Evolutionary conservation across 2,797 vertebrate genomes (phyloP).

Genomic region (Sitta carolinensis): DNA sequence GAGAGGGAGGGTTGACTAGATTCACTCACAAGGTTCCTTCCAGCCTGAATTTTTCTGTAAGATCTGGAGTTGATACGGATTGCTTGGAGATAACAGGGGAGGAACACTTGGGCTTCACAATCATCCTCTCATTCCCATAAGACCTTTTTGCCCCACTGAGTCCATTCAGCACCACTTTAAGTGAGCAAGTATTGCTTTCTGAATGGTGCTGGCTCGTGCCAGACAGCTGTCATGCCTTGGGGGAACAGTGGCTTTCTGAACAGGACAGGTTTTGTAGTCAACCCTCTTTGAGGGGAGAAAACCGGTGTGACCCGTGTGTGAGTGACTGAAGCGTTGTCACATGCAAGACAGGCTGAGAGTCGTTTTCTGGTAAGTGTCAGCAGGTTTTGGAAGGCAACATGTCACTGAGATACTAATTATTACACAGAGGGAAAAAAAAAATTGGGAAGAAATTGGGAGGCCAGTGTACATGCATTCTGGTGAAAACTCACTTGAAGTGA

Average conservation of each 20-base stretch:
- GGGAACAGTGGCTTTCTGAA: neutral
- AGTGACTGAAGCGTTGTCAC: neutral
- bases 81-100: neutral
- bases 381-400: neutral
- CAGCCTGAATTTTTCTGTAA: neutral
- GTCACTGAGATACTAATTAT: neutral
- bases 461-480: neutral
- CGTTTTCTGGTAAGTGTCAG: neutral
- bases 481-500: neutral
- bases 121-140: neutral
- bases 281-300: neutral
- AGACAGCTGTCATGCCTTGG: neutral
- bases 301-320: accelerated
- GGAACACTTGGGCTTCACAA: neutral
- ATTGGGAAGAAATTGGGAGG: neutral
- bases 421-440: neutral
- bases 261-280: neutral
- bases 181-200: neutral
- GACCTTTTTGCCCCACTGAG: neutral
- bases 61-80: neutral
- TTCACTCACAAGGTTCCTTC: neutral
- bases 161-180: neutral
- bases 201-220: neutral
- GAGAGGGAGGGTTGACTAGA: neutral
- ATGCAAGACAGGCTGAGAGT: neutral